Conservation (phyloP, 2,113 vertebrate genomes). For the Macrotis lagotis region DNA sequence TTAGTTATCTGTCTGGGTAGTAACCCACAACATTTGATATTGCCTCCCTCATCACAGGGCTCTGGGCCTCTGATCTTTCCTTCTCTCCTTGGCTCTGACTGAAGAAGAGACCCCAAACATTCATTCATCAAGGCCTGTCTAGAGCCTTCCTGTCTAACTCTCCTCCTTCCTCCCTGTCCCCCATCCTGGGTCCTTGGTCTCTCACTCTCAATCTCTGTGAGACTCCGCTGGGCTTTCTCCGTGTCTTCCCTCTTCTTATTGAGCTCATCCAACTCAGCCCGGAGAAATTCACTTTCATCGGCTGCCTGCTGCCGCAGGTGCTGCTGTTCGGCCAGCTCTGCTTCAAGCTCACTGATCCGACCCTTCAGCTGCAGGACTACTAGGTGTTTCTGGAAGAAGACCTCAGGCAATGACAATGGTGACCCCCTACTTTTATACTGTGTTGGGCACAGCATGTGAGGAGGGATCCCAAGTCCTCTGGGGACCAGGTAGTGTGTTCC, state of each 20-base stretch:
- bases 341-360: slow-evolving; percentile 92
- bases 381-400: slow-evolving; percentile 84
- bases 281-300: slow-evolving; percentile 94
- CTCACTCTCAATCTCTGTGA: slow-evolving; percentile 97
- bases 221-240: slow-evolving; percentile 94
- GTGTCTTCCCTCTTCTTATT: slow-evolving; percentile 92
- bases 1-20: neutral
- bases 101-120: neutral
- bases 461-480: no score
- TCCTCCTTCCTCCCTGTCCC: neutral
- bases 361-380: slow-evolving; percentile 90
- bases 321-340: slow-evolving; percentile 94
- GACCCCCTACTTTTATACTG: fast-evolving
- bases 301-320: slow-evolving; percentile 93
- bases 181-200: fast-evolving
- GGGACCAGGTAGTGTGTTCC: fast-evolving
- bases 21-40: no score
- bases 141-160: neutral
- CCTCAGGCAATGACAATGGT: fast-evolving
- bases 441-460: fast-evolving
- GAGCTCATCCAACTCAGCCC: slow-evolving; percentile 93
- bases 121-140: neutral
- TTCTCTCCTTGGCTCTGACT: fast-evolving
- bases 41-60: neutral
- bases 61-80: no score